These are phyloP conservation scores for Eleutherodactylus coqui DNA, from an alignment of 2,797 vertebrate species.

Conservation along the genomic window DNA sequence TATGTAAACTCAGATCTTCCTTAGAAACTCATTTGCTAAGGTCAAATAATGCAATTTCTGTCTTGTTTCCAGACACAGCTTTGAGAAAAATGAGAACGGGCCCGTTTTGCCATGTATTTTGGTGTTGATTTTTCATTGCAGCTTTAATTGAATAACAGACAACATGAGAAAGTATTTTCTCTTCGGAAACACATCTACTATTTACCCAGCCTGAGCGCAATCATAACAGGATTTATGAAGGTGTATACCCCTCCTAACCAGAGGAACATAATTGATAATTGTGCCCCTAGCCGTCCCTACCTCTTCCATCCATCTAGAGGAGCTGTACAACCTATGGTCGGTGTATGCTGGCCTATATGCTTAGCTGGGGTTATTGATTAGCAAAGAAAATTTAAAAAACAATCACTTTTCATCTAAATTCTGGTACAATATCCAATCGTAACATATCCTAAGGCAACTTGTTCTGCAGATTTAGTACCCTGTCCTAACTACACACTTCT, in stretches of 20 bases:
- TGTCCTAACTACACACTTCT: conserved; percentile 47
- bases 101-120: conserved; percentile 46
- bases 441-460: conserved; percentile 51
- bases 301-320: conserved; percentile 50
- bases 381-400: conserved; percentile 25
- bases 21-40: neutral
- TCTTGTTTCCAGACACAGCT: conserved; percentile 21
- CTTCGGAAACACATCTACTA: conserved; percentile 56
- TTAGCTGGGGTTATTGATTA: conserved; percentile 57
- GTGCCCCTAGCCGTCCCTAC: conserved; percentile 49
- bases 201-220: conserved; percentile 50
- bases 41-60: conserved; percentile 12
- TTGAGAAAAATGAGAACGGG: conserved; percentile 44
- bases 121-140: conserved; percentile 56
- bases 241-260: conserved; percentile 42
- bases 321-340: conserved; percentile 15
- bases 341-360: conserved; percentile 16
- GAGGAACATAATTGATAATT: conserved; percentile 62
- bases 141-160: conserved; percentile 63
- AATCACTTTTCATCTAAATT: conserved; percentile 59
- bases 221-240: conserved; percentile 63
- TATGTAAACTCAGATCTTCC: neutral
- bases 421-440: conserved; percentile 55
- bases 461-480: conserved; percentile 47
- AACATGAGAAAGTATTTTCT: conserved; percentile 61